Evolutionary conservation across 2,888 invertebrate genomes (phyloP), one percentile per base, ranked within the genome.

Genomic region (Peribatodes rhomboidaria): DNA sequence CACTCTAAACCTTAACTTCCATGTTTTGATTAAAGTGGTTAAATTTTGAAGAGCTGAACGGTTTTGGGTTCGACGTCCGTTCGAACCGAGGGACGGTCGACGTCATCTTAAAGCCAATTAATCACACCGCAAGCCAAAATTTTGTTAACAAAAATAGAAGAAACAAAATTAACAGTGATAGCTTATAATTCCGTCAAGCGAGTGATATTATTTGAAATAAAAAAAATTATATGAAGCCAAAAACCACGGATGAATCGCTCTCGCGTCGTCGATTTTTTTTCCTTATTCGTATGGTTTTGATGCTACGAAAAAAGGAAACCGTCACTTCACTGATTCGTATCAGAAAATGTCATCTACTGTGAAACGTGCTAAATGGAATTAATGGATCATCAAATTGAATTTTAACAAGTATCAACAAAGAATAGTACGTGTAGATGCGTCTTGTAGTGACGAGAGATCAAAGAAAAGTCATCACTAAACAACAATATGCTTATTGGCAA

Each of bases 1-100:
- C 92, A 93, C 92, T 93, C 92, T 91, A 88, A 89, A 93, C 92
- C 92, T 88, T 86, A 76, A 89, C 92, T 92, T 92, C 92, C 92
- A 86, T 87, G 79, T 85, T 85, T 80, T 82, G 66, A 85, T 85
- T 85, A 70, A 71, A 73, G 77, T 84, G 82, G 90, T 92, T 92
- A 92, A 92, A 92, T 92, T 93, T 93, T 88, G 92, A 90, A 88
- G 71, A 83, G 76, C 73, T 79, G 81, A 80, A 85, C 85, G 83
- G 83, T 83, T n/a, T 85, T 81, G 73, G 76, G 71, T 73, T 68
- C 73, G 71, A 73, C 78, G 79, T 67, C 74, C 71, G 71, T 71
- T 72, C 67, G 73, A 79, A 55, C 74, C 76, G 81, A 69, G 68
- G 77, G 75, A 73, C 71, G 41, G 52, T 39, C 42, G 73, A 75